A percentile compares a stretch with the other conserved stretches of the same genome.
Conservation (phyloP, 2,113 vertebrate genomes). For the Lamprologus callipterus region DNA sequence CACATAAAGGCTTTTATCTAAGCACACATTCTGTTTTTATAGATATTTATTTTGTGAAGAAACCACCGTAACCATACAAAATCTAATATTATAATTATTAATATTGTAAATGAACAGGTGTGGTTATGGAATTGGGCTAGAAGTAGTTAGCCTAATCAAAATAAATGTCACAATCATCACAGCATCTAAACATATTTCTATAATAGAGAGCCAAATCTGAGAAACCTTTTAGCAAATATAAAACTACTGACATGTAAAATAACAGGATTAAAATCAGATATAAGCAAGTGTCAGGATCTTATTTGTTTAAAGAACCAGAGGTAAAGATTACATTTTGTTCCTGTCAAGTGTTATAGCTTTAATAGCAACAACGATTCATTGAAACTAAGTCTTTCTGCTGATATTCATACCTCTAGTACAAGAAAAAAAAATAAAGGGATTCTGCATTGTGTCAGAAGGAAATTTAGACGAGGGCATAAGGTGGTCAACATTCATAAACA, state of each 20-base stretch:
- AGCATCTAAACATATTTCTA: background rate
- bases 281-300: background rate
- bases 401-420: background rate
- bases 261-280: background rate
- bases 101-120: background rate
- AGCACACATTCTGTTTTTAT: background rate
- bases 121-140: background rate
- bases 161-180: background rate
- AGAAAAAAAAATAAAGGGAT: background rate
- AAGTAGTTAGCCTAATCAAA: background rate
- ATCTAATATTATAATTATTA: background rate
- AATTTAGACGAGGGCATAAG: background rate
- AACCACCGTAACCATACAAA: background rate
- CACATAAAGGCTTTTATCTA: background rate
- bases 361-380: accelerated
- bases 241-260: background rate
- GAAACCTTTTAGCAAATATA: background rate
- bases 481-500: background rate
- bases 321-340: background rate
- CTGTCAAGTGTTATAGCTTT: background rate
- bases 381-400: background rate
- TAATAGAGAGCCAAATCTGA: background rate
- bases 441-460: background rate
- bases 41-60: background rate
- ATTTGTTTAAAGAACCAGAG: background rate